A percentile compares a stretch with the other conserved stretches of the same genome.
Evolutionary conservation across 35 echinoderm and acorn worm species (phyloP).

Genomic region (Heliocidaris erythrogramma): DNA sequence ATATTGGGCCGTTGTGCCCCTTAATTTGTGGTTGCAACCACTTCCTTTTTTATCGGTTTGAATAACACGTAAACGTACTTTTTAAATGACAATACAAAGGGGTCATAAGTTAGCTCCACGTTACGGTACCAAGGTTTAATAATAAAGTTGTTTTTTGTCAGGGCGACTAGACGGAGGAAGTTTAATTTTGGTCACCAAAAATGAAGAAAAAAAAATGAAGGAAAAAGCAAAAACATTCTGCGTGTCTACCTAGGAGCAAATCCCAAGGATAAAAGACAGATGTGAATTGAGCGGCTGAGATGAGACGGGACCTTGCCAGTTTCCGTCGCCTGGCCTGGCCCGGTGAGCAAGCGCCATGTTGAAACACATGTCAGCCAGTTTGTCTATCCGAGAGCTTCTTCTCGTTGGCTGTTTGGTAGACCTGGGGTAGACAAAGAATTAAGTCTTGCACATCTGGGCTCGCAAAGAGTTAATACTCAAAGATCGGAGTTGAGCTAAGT

Average conservation of each 20-base stretch:
- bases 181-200: not conserved
- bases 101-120: too few species aligned
- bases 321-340: not conserved
- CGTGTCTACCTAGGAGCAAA: not conserved
- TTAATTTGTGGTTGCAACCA: too few species aligned
- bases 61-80: not conserved
- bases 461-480: not conserved
- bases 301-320: not conserved
- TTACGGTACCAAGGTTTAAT: not conserved
- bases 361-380: not conserved
- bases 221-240: not conserved
- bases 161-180: not conserved
- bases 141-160: not conserved
- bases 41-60: not conserved
- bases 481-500: not conserved
- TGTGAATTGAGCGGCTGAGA: conserved; percentile 8
- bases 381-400: not conserved
- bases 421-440: not conserved
- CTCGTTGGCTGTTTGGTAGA: not conserved
- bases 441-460: not conserved
- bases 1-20: too few species aligned
- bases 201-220: not conserved
- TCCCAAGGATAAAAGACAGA: conserved; percentile 10
- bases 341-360: conserved; percentile 5
- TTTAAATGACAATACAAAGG: too few species aligned